Evolutionary conservation across 2,888 invertebrate genomes (phyloP).

Genomic region (Chouioia cunea): DNA sequence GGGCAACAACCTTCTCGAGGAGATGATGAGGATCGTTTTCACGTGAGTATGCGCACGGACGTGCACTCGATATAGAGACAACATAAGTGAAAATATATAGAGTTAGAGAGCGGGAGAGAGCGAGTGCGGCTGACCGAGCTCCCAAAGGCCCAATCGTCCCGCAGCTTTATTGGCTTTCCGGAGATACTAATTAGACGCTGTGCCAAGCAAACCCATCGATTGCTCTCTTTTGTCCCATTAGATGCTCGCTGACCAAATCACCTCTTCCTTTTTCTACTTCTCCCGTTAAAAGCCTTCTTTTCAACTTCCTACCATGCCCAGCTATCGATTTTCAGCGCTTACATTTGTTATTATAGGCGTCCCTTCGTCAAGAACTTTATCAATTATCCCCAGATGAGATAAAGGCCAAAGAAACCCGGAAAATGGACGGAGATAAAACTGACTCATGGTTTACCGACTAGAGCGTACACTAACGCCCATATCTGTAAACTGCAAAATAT

Average conservation of each 20-base stretch:
- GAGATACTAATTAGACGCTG: conserved; percentile 16
- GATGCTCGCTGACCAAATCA: too few relatives aligned
- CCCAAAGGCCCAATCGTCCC: background rate
- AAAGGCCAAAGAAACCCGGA: background rate
- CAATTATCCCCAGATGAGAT: background rate
- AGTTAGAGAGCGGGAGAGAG: too few relatives aligned
- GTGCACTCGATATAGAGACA: background rate
- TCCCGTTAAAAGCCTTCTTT: too few relatives aligned
- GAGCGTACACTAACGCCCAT: too few relatives aligned
- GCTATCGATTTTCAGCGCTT: too few relatives aligned
- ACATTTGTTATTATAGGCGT: too few relatives aligned
- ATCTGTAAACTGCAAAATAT: too few relatives aligned
- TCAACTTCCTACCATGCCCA: too few relatives aligned
- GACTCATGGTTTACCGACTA: too few relatives aligned
- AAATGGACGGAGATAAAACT: too few relatives aligned
- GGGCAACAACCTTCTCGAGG: conserved; percentile 77
- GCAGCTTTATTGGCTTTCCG: conserved; percentile 12
- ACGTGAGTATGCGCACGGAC: conserved; percentile 73
- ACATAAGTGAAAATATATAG: conserved; percentile 17
- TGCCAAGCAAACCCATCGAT: conserved; percentile 2
- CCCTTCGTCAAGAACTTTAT: background rate
- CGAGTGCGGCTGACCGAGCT: background rate
- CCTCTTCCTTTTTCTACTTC: too few relatives aligned
- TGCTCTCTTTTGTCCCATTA: background rate
- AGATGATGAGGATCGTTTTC: conserved; percentile 79